Evolutionary conservation across 1,140 invertebrate species (phyloP).

Genomic region (Acyrthosiphon pisum): DNA sequence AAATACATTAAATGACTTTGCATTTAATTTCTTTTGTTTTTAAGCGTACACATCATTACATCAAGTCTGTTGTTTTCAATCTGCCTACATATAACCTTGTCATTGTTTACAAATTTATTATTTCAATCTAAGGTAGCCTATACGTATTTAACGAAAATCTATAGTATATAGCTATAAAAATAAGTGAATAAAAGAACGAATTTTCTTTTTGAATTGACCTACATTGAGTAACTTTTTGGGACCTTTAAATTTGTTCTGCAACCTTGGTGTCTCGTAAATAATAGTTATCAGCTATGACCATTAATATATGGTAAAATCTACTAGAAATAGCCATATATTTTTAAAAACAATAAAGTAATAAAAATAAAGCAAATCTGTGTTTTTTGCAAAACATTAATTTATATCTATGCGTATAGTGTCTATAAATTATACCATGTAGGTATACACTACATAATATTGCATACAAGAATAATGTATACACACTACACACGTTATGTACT

Average conservation of each 20-base stretch:
- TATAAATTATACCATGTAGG: no score
- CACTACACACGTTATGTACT: not conserved
- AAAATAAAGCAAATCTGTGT: not conserved
- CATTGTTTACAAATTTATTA: not conserved
- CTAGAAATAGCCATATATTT: not conserved
- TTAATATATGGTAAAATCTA: not conserved
- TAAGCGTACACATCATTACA: not conserved
- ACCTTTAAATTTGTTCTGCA: not conserved
- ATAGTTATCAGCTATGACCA: not conserved
- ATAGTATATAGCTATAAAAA: not conserved
- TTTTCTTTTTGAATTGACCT: constrained; percentile 2
- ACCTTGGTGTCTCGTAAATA: not conserved
- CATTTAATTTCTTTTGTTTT: constrained; percentile 30
- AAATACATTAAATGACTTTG: not conserved
- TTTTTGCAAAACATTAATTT: not conserved
- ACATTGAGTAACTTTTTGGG: not conserved
- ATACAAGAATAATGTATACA: not conserved
- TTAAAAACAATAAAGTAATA: not conserved
- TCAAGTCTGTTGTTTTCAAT: not conserved
- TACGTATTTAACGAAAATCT: not conserved
- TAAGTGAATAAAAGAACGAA: not conserved
- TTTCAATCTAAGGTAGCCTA: not conserved
- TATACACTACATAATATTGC: not conserved
- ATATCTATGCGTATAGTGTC: not conserved
- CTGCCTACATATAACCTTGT: constrained; percentile 25